Evolutionary conservation across 2,113 vertebrate species (phyloP).

Genomic region (Sebastes fasciatus): DNA sequence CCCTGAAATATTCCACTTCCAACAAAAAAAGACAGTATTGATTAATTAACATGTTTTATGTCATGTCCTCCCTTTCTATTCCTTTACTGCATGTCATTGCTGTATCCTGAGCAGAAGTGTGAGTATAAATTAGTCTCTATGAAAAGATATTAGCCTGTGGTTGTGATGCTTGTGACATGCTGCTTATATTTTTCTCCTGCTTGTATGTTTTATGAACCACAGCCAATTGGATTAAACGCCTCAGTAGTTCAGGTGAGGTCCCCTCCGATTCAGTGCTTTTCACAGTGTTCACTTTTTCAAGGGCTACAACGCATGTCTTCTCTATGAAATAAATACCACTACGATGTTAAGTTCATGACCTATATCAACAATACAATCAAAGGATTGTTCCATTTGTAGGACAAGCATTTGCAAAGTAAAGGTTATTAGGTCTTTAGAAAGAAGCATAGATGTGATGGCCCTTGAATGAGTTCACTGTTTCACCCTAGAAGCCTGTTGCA

Average conservation of each 20-base stretch:
- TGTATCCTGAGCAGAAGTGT: conserved; percentile 78
- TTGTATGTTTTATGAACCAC: conserved; percentile 58
- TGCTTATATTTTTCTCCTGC: conserved; percentile 39
- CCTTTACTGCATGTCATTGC: conserved; percentile 10
- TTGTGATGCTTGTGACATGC: conserved; percentile 8
- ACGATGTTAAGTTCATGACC: neutral
- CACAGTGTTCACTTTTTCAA: conserved; percentile 17
- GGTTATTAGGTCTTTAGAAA: neutral
- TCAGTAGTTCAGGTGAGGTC: conserved; percentile 68
- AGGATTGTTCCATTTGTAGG: neutral
- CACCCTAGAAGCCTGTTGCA: rapidly evolving
- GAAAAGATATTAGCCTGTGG: neutral
- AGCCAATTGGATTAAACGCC: conserved; percentile 72
- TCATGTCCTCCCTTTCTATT: conserved; percentile 8
- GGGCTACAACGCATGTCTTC: neutral
- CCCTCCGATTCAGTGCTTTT: neutral
- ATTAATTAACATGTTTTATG: conserved; percentile 1
- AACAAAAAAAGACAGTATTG: neutral
- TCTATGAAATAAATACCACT: neutral
- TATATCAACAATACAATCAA: neutral
- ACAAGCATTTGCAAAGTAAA: neutral
- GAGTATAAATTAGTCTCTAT: conserved; percentile 61
- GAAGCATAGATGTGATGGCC: neutral
- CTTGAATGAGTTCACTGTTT: conserved; percentile 11
- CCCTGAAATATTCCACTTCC: neutral